phyloP scores from a whole-genome alignment of 1,140 invertebrate species.

The Magallana angulata region DNA sequence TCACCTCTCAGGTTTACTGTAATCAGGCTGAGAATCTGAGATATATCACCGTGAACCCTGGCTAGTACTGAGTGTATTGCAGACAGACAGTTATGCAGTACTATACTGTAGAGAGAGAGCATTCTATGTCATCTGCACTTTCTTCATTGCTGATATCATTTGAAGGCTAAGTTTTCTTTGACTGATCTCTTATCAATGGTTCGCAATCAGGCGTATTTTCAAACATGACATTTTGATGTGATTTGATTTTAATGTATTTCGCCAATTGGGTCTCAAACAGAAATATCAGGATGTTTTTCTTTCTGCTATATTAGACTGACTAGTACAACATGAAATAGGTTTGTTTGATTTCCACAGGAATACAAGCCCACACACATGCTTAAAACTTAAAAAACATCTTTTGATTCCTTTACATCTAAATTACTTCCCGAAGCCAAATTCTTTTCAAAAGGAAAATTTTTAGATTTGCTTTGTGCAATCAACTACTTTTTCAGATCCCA shows the following conservation, averaged over 20 bases:
- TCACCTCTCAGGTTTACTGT: background rate
- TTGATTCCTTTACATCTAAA: background rate
- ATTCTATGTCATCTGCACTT: background rate
- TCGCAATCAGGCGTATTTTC: background rate
- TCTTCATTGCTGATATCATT: background rate
- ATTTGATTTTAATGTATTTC: slow-evolving; percentile 15
- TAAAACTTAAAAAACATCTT: background rate
- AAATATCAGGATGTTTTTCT: slow-evolving; percentile 15
- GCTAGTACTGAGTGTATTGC: background rate
- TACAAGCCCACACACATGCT: slow-evolving; percentile 24
- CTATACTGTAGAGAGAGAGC: background rate
- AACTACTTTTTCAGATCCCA: too few species aligned
- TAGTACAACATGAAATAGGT: slow-evolving; percentile 10
- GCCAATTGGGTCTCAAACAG: background rate
- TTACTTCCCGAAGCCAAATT: background rate
- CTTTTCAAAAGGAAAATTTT: background rate
- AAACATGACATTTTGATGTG: slow-evolving; percentile 34
- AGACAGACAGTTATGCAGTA: slow-evolving; percentile 18
- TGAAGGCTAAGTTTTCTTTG: background rate
- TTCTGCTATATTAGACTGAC: background rate
- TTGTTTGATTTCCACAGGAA: slow-evolving; percentile 21
- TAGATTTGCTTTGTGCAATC: background rate
- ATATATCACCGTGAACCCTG: slow-evolving; percentile 1
- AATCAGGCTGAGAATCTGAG: background rate
- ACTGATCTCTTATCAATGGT: background rate